Evolutionary conservation across 1,140 invertebrate species (phyloP), one percentile per base, ranked within the genome.

Genomic region (Drosophila ohnishii): DNA sequence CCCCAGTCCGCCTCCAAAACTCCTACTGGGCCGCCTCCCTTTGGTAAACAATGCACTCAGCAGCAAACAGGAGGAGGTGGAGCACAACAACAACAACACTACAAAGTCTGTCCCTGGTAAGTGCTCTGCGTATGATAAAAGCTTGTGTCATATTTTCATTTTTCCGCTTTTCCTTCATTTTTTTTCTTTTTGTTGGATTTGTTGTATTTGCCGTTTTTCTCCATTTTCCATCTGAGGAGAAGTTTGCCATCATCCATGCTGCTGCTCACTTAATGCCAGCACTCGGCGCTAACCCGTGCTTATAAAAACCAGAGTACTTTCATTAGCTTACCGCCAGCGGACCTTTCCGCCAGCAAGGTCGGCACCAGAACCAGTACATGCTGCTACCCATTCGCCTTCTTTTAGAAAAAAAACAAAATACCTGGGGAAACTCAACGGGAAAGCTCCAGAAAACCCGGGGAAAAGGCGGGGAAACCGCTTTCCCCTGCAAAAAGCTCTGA

Each of bases 301-400:
- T 67, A 50, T 58, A 67, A 69, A 85, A 79, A 76, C 63, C 66
- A 70, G 64, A 87, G 83, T 77, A 83, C 76, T 86, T 86, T 82
- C 79, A 86, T 86, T 86, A 86, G 83, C 83, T 87, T 79, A 86
- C 67, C 83, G 59, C 83, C 66, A 76, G 69, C 57, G 78, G 78
- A 51, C 62, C 45, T 44, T 56, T 40, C 19, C 51, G 40, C 19
- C 67, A 63, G 66, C 75, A 61, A 73, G 56, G 64, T 69, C 77
- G 70, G 63, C 63, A 53, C 42, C 37, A 64, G 25, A 51, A 32
- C 37, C 55, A 63, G 55, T 63, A 59, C 30, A 40, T 39, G 37
- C 37, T 55, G 45, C 25, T 19, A n/a, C 25, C n/a, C 28, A 19
- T 44, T 14, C 14, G 11, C 5, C 44, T n/a, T 25, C 13, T 16